Evolutionary conservation across 2,888 invertebrate species (phyloP).

Genomic region (Tolmerus cingulatus): DNA sequence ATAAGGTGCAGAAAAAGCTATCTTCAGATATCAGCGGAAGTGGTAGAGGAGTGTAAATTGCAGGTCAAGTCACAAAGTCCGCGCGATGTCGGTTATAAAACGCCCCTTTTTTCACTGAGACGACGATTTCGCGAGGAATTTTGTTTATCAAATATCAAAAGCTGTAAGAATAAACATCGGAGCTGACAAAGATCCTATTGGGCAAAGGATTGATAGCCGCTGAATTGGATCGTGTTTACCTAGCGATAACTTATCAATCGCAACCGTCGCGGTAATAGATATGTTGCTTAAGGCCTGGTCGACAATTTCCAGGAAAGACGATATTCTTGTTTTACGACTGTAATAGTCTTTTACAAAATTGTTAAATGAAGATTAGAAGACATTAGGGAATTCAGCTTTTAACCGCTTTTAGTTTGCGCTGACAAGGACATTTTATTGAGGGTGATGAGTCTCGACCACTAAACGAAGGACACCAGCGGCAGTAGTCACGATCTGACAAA

Average conservation of each 20-base stretch:
- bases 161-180: background rate
- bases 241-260: background rate
- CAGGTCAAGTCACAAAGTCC: background rate
- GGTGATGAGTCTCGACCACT: background rate
- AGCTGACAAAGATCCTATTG: background rate
- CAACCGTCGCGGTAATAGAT: background rate
- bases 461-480: background rate
- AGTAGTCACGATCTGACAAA: background rate
- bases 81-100: background rate
- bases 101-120: background rate
- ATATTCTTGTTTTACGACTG: background rate
- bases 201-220: background rate
- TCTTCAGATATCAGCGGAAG: background rate
- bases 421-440: background rate
- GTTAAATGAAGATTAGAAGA: background rate
- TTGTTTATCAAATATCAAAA: background rate
- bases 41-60: background rate
- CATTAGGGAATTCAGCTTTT: background rate
- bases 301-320: background rate
- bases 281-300: background rate
- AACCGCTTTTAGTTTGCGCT: background rate
- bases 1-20: background rate
- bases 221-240: background rate
- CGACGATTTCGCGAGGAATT: background rate
- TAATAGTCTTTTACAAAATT: background rate